phyloP scores from a whole-genome alignment of 1,140 invertebrate genomes.

The Drosophila arizonae region DNA sequence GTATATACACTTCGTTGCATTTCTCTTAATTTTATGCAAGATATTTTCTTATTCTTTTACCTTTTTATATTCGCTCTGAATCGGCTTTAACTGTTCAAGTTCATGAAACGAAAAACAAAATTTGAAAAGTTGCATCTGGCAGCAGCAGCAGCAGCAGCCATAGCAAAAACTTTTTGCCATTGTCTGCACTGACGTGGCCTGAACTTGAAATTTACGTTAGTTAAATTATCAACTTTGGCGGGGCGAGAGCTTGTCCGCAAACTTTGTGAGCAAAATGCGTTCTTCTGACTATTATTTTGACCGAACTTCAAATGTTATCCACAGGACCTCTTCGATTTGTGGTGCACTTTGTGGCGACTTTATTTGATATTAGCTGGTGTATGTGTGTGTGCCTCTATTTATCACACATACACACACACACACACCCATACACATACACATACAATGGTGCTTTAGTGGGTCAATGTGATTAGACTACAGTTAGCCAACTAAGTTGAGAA shows the following conservation, averaged over 20 bases:
- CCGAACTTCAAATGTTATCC: not conserved
- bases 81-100: conserved; percentile 68
- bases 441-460: not conserved
- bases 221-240: conserved; percentile 62
- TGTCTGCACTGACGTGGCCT: conserved; percentile 29
- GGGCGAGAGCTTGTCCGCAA: conserved; percentile 43
- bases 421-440: not conserved
- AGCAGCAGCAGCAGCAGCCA: conserved; percentile 19
- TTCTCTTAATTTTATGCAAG: not conserved
- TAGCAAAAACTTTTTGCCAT: conserved; percentile 42
- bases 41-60: not conserved
- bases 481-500: not conserved
- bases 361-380: conserved; percentile 13
- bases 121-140: conserved; percentile 63
- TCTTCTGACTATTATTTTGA: conserved; percentile 39
- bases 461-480: conserved; percentile 32
- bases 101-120: conserved; percentile 70
- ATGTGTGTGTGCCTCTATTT: not conserved
- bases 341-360: conserved; percentile 9
- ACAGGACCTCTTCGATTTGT: not conserved
- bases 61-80: conserved; percentile 32
- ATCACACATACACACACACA: no score
- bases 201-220: conserved; percentile 71
- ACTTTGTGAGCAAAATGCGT: conserved; percentile 42
- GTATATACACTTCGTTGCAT: conserved; percentile 5